A percentile compares a stretch with the other conserved stretches of the same genome.
These are phyloP conservation scores for Phenganax subtilis DNA, from an alignment of 92 coral and sea anemone species.

Conservation along the genomic window DNA sequence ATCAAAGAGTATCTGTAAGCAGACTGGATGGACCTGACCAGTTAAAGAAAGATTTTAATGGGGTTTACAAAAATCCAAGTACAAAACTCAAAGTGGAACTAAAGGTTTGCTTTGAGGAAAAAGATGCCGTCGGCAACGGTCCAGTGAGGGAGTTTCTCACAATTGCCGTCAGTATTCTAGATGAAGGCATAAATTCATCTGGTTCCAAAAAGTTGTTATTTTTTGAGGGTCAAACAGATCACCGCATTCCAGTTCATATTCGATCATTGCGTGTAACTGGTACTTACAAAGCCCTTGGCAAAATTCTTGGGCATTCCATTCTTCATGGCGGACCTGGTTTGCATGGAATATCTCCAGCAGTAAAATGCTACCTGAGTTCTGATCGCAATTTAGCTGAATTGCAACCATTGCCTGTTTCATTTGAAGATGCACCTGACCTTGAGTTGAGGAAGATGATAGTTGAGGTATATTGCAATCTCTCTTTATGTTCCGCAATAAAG, in stretches of 20 bases:
- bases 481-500: no score
- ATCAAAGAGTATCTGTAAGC: constrained; percentile 11
- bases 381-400: not conserved
- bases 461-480: not conserved
- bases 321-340: constrained; percentile 29
- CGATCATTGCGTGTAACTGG: constrained; percentile 24
- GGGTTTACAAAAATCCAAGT: constrained; percentile 7
- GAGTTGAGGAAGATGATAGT: constrained; percentile 14
- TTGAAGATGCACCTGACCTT: constrained; percentile 15
- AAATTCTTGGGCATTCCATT: constrained; percentile 21
- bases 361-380: constrained; percentile 11
- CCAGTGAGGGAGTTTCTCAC: constrained; percentile 20
- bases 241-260: constrained; percentile 11
- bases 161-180: constrained; percentile 10
- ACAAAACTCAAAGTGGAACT: constrained; percentile 4
- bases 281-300: constrained; percentile 5
- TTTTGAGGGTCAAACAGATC: constrained; percentile 18
- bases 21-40: constrained; percentile 15
- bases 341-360: constrained; percentile 18
- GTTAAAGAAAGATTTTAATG: constrained; percentile 11
- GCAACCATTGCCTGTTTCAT: not conserved
- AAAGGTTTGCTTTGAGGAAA: constrained; percentile 9
- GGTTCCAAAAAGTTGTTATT: constrained; percentile 16
- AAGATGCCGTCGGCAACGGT: constrained; percentile 13
- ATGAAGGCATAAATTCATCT: constrained; percentile 22